Conservation (phyloP, 2,113 vertebrate species). For the Xerus inauris region DNA sequence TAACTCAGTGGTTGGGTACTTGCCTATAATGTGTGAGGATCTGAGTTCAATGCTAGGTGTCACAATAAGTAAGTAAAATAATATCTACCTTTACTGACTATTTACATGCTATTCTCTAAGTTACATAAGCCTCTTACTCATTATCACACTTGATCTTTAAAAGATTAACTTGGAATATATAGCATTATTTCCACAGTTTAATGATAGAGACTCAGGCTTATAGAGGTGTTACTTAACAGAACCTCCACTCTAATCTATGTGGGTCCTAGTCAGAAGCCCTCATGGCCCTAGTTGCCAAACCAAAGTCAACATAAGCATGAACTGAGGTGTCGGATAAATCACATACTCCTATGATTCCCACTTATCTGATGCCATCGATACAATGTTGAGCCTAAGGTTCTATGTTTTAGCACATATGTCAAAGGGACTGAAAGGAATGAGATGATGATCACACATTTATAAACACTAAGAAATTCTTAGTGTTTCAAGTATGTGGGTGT, state of each 20-base stretch:
- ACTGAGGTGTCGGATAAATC: background rate
- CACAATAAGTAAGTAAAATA: background rate
- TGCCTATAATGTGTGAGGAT: background rate
- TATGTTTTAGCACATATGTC: background rate
- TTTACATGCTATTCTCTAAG: background rate
- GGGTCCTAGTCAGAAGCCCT: background rate
- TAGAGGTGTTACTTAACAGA: background rate
- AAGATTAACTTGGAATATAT: background rate
- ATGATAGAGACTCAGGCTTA: background rate
- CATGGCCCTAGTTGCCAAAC: background rate
- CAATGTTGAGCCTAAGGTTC: background rate
- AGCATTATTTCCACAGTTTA: background rate
- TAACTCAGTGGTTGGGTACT: background rate
- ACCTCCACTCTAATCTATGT: background rate
- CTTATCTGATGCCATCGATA: background rate
- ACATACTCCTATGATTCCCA: background rate
- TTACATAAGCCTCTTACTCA: background rate
- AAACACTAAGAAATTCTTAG: background rate
- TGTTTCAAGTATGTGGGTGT: background rate
- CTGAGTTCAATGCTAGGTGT: background rate
- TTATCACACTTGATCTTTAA: background rate
- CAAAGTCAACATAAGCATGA: background rate
- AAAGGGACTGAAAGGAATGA: background rate
- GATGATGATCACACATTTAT: background rate
- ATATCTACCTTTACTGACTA: background rate